Percentiles rank a stretch among this genome's conserved stretches.
Evolutionary conservation across 2,113 vertebrate genomes (phyloP).

Genomic region (Marcusenius ussheri): DNA sequence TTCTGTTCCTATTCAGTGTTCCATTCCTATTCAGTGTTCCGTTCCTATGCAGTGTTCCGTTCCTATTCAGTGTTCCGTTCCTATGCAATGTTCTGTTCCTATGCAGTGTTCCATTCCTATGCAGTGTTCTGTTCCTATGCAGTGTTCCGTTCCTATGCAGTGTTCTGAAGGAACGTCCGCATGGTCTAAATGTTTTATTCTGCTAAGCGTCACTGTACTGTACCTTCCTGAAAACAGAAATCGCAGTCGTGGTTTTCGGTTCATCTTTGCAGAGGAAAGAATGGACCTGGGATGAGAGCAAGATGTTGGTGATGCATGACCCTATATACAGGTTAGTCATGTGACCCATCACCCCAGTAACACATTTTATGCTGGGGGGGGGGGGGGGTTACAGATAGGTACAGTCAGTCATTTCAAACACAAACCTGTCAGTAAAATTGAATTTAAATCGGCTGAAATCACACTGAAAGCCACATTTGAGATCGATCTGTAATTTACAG

Average conservation of each 20-base stretch:
- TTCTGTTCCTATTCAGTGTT: not conserved
- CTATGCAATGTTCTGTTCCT: too few species aligned
- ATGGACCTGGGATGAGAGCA: slow-evolving; percentile 74
- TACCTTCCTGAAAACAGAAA: not conserved
- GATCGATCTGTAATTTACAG: not conserved
- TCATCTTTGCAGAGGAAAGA: slow-evolving; percentile 68
- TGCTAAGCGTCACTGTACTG: not conserved
- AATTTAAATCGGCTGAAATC: not conserved
- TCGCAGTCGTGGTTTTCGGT: not conserved
- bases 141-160: not conserved
- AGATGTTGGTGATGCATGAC: slow-evolving; percentile 74
- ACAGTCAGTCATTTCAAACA: not conserved
- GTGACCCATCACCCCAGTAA: not conserved
- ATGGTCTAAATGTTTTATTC: not conserved
- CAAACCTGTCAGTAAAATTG: not conserved
- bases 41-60: too few species aligned
- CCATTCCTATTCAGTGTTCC: not conserved
- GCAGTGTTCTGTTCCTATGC: not conserved
- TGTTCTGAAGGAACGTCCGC: not conserved
- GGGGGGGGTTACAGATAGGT: not conserved
- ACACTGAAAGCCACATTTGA: not conserved
- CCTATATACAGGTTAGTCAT: slow-evolving; percentile 68
- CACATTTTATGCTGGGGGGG: not conserved
- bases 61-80: not conserved
- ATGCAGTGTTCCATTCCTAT: not conserved